Base-by-base conservation (phyloP, 2,113 vertebrate genomes). In the Entosphenus tridentatus region DNA sequence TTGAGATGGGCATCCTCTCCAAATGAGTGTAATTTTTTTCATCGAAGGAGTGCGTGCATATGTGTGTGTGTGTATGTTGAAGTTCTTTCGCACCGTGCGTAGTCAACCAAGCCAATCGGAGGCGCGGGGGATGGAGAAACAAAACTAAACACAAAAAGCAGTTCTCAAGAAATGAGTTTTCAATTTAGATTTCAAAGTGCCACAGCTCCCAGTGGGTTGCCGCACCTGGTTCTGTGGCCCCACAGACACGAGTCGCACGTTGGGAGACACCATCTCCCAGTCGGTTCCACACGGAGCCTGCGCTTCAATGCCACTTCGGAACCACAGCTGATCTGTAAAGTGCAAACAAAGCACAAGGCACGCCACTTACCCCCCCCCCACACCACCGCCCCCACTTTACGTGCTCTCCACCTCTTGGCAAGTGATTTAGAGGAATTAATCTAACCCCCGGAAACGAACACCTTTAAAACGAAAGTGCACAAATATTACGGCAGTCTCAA, bases 241-340 rank as follows among this genome's bases (percentile, higher is more conserved):
- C 8, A 87, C 75, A 2, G 88, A 95, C 65, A 98, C 87, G 67
- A 80, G 87, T 10, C 88, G 86, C 69, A 98, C 87, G 2, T 98
- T 96, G 73, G 88, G 93, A 14, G 91, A 98, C 68, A 96, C 86
- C 1, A 90, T 87, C 11, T 90, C 87, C 93, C 93, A 98, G 14
- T 78, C 74, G 7, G 86, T 83, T 67, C 93, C 93, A 73, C 96
- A 90, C 2, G 90, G 91, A 78, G 95, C 93, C 75, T 85, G 86
- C 68, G 93, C 88, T 0, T 86, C 86, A 78, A 92, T 82, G 1
- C 85, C 88, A 12, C 85, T 81, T 1, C 92, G 76, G 77, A 85
- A 91, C 93, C 93, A 98, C 18, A 93, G 78, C 67, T 93, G 89
- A 72, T 85, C 88, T 93, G 70, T 9, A 73, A 4, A 71, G 2